Percentiles rank a stretch among this genome's conserved stretches.
These are phyloP conservation scores for Scartelaos histophorus DNA, from an alignment of 2,113 vertebrate genomes.

Conservation along the genomic window DNA sequence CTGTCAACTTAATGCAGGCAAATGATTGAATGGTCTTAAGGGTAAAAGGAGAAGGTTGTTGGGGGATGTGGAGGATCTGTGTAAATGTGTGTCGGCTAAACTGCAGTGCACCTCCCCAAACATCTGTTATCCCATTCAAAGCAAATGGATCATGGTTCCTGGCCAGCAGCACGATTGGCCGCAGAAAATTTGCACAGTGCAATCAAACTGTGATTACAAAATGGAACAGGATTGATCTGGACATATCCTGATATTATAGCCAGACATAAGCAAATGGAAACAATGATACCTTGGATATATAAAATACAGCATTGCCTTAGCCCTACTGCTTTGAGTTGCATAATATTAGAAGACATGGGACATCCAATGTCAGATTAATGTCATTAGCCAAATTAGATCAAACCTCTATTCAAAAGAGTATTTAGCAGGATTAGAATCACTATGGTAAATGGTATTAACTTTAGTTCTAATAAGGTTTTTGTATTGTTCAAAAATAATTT, in stretches of 20 bases:
- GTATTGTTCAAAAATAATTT: too few relatives aligned
- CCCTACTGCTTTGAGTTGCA: conserved; percentile 27
- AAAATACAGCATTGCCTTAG: not conserved
- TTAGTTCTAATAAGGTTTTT: not conserved
- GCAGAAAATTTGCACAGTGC: conserved; percentile 21
- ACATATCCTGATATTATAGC: conserved; percentile 35
- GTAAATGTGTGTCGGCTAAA: conserved; percentile 6
- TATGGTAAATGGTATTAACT: not conserved
- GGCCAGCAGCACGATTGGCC: conserved; percentile 36
- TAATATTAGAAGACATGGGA: not conserved
- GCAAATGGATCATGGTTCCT: conserved; percentile 25
- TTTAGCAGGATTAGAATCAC: not conserved
- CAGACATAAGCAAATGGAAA: conserved; percentile 21
- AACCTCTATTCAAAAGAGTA: not conserved
- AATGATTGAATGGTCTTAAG: conserved; percentile 40
- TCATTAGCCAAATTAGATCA: not conserved
- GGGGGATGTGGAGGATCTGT: conserved; percentile 31
- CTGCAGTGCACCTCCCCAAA: conserved; percentile 36
- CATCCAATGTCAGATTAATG: not conserved
- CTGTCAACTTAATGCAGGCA: conserved; percentile 46
- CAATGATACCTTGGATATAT: not conserved
- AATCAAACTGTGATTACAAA: conserved; percentile 49
- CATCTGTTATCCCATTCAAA: conserved; percentile 62
- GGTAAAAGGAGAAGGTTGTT: conserved; percentile 24
- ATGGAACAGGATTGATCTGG: conserved; percentile 21